Conservation (phyloP, 1,140 invertebrate genomes). For the Leptinotarsa lineolata region DNA sequence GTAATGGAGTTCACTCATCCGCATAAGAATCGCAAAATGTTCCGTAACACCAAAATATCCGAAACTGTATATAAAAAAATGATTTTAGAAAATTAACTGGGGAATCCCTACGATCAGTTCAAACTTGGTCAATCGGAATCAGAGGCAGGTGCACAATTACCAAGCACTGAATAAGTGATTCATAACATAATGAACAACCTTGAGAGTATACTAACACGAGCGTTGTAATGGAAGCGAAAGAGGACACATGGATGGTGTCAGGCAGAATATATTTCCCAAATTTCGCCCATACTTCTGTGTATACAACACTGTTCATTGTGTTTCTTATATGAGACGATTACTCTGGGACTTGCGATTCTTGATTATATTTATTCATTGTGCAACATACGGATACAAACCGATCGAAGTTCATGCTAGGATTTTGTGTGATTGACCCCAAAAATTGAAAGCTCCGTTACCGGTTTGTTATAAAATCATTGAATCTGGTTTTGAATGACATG, state of each 20-base stretch:
- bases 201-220: background rate
- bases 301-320: background rate
- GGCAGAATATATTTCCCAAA: accelerated
- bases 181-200: background rate
- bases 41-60: too few relatives aligned
- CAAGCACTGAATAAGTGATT: constrained; percentile 6
- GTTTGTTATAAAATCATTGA: background rate
- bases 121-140: background rate
- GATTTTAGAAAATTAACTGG: background rate
- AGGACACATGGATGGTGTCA: background rate
- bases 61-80: too few relatives aligned
- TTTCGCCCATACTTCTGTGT: background rate
- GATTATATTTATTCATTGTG: background rate
- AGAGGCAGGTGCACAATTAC: background rate
- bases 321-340: background rate
- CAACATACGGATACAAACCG: background rate
- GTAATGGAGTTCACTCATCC: too few relatives aligned
- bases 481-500: too few relatives aligned
- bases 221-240: background rate
- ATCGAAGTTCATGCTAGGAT: background rate
- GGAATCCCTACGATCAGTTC: background rate
- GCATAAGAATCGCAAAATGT: too few relatives aligned
- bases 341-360: background rate
- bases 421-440: constrained; percentile 5
- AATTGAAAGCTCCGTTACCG: background rate